Evolutionary conservation across 2,888 invertebrate species (phyloP).

Genomic region (Chrysomela aeneicollis): DNA sequence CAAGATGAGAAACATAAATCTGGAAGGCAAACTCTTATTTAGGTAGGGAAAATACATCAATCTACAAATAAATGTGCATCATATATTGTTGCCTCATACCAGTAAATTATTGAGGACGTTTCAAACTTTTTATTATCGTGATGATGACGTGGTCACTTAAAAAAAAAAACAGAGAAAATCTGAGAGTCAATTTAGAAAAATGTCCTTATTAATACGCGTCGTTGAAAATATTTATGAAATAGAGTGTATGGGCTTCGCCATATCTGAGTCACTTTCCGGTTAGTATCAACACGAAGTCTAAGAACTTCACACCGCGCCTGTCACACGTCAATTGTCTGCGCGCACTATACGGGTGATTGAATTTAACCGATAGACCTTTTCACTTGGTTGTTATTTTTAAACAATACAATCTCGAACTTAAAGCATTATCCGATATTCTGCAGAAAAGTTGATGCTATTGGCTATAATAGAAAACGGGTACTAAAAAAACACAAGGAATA

Average conservation of each 20-base stretch:
- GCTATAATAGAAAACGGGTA: neutral
- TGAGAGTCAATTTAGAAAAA: slow-evolving; percentile 27
- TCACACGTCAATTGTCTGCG: neutral
- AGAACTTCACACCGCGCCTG: neutral
- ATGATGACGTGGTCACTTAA: too few species aligned
- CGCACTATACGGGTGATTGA: neutral
- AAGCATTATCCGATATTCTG: too few species aligned
- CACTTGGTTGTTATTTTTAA: neutral
- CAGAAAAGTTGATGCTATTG: neutral
- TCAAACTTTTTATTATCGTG: too few species aligned
- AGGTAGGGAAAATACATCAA: too few species aligned
- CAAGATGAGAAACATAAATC: too few species aligned
- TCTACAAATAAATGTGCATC: too few species aligned
- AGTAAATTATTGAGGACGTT: too few species aligned
- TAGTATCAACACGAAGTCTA: slow-evolving; percentile 14
- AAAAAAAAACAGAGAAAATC: too few species aligned
- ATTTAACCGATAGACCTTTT: too few species aligned
- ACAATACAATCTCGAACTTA: slow-evolving; percentile 14
- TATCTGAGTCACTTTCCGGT: slow-evolving; percentile 28
- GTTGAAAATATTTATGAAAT: slow-evolving; percentile 48
- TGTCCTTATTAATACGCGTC: slow-evolving; percentile 25
- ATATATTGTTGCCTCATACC: too few species aligned
- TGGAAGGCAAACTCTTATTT: too few species aligned
- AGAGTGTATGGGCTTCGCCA: slow-evolving; percentile 35
- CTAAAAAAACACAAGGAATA: neutral